These are phyloP conservation scores for Panulirus ornatus DNA, from an alignment of 1,140 invertebrate species.

Conservation along the genomic window DNA sequence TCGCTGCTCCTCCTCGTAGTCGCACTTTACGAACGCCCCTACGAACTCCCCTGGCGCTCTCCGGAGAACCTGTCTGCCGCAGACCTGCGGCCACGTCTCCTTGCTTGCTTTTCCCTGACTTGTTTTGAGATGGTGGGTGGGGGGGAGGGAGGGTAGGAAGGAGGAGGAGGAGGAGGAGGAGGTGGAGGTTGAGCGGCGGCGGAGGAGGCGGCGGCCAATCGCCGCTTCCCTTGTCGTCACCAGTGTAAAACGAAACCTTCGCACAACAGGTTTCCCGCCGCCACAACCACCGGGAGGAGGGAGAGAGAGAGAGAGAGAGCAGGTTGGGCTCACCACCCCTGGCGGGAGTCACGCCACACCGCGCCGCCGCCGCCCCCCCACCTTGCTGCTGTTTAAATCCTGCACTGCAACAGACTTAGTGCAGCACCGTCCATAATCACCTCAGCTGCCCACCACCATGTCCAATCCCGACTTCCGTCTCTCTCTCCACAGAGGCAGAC, in stretches of 20 bases:
- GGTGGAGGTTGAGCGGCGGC: conserved; percentile 24
- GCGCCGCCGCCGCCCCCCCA: conserved; percentile 21
- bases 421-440: conserved; percentile 5
- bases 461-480: conserved; percentile 15
- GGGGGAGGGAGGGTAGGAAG: conserved; percentile 11
- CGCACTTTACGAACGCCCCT: neutral
- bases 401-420: neutral
- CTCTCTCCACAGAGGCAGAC: conserved; percentile 9
- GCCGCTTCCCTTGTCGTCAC: conserved; percentile 42
- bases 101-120: conserved; percentile 15
- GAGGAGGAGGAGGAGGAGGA: conserved; percentile 22
- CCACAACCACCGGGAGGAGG: conserved; percentile 7
- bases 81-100: conserved; percentile 12
- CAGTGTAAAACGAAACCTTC: conserved; percentile 59
- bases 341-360: conserved; percentile 56
- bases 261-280: conserved; percentile 62
- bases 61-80: neutral
- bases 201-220: conserved; percentile 44
- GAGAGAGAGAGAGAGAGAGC: conserved; percentile 37
- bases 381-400: conserved; percentile 3
- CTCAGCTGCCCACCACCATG: conserved; percentile 26
- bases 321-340: neutral
- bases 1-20: neutral
- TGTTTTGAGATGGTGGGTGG: no score
- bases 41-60: neutral